Conservation (phyloP, 1,140 invertebrate species). For the Propsilocerus akamusi region DNA sequence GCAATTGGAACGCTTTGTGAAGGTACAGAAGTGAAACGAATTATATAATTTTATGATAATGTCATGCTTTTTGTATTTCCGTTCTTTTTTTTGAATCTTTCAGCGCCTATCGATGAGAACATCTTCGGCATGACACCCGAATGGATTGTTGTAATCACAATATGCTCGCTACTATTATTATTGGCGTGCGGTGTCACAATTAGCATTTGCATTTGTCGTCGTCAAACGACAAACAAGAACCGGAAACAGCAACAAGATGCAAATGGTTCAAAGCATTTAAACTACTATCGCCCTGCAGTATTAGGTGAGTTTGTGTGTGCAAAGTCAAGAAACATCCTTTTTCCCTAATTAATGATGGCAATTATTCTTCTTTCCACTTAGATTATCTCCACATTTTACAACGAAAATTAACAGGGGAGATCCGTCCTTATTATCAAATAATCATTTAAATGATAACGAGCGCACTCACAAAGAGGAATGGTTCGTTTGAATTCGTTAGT, state of each 20-base stretch:
- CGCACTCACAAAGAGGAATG: neutral
- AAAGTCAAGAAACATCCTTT: neutral
- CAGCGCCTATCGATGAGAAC: neutral
- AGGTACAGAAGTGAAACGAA: slow-evolving; percentile 41
- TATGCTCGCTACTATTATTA: slow-evolving; percentile 42
- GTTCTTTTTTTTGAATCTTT: neutral
- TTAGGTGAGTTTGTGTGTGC: neutral
- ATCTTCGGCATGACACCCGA: slow-evolving; percentile 46
- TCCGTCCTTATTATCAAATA: slow-evolving; percentile 3
- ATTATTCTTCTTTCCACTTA: neutral
- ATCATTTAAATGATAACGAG: slow-evolving; percentile 2
- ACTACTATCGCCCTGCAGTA: slow-evolving; percentile 3
- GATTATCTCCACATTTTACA: slow-evolving; percentile 3
- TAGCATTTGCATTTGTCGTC: slow-evolving; percentile 53
- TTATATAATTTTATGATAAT: slow-evolving; percentile 2
- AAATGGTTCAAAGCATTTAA: neutral
- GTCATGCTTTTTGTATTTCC: neutral
- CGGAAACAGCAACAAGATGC: neutral
- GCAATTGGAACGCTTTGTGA: slow-evolving; percentile 58
- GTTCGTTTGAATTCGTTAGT: slow-evolving; percentile 3
- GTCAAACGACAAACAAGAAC: slow-evolving; percentile 29
- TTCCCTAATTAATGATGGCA: neutral
- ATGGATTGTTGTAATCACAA: slow-evolving; percentile 51
- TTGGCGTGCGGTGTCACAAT: slow-evolving; percentile 42
- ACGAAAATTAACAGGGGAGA: slow-evolving; percentile 3